Evolutionary conservation across 2,888 invertebrate species (phyloP), one percentile per base, ranked within the genome.

Genomic region (Pecten maximus): DNA sequence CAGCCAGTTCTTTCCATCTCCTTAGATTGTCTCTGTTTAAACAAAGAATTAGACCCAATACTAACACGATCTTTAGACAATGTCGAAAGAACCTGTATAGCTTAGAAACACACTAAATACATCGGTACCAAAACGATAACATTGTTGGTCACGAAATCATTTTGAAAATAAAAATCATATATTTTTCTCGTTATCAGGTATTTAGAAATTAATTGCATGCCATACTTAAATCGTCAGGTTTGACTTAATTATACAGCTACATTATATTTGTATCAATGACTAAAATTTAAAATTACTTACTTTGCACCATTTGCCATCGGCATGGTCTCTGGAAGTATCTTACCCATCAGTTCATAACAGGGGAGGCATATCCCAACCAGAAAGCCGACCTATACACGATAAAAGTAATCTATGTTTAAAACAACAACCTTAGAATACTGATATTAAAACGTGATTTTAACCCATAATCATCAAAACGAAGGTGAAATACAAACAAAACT

Each of bases 281-380:
- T n/a, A n/a, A n/a, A 54, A 54, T 19, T 2, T 23, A 15, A 54
- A 60, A 40, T 35, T 88, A 95, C 96, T 95, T 94, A 97, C 97
- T 93, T 93, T 96, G 98, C 98, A 97, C 98, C 98, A 15, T 97
- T 97, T 89, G 98, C 97, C 97, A 98, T 97, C 0, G 98, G 98
- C 94, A 97, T 97, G 0, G 98, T 98, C 93, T 95, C 95, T 0
- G 98, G 98, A 88, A 98, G 97, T 40, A 98, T 97, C 91, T 97
- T 97, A 89, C 97, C 96, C 88, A 98, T 97, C 89, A 98, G 97
- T 35, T 97, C 97, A 96, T 98, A 98, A 96, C 98, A 98, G 0
- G 98, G 98, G 87, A 98, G 97, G 96, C 98, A 98, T 92, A 98
- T 98, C 88, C 98, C 98, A 92, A 97, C 98, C 91, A 98, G 97